A percentile compares a stretch with the other conserved stretches of the same genome.
phyloP scores from a whole-genome alignment of 1,140 invertebrate genomes.

The Lucilia cuprina region DNA sequence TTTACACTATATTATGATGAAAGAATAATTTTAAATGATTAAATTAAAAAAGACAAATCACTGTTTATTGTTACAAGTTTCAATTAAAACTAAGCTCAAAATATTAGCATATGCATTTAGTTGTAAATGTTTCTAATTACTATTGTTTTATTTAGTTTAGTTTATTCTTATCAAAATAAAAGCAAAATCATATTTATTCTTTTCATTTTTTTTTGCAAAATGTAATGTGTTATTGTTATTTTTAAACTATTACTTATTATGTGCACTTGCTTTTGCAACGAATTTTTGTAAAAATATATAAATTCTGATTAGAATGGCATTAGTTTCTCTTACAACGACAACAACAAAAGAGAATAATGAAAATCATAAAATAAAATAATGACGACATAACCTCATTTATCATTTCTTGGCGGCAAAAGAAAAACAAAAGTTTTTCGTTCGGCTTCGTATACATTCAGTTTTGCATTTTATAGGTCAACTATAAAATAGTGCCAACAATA shows the following conservation, averaged over 20 bases:
- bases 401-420: not conserved
- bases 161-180: not conserved
- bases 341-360: not conserved
- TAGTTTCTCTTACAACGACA: not conserved
- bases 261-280: not conserved
- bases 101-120: not conserved
- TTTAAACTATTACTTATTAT: too few relatives aligned
- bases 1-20: not conserved
- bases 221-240: not conserved
- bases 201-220: not conserved
- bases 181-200: not conserved
- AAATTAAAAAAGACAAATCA: not conserved
- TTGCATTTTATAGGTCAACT: not conserved
- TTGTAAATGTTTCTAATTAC: not conserved
- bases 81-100: not conserved
- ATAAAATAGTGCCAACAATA: not conserved
- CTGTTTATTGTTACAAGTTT: not conserved
- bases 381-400: not conserved
- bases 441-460: not conserved
- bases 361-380: not conserved
- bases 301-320: conserved; percentile 9
- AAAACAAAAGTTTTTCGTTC: not conserved
- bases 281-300: not conserved
- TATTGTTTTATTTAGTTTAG: not conserved
- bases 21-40: not conserved